Evolutionary conservation across 1,140 invertebrate species (phyloP).

Genomic region (Rhopalosiphum padi): DNA sequence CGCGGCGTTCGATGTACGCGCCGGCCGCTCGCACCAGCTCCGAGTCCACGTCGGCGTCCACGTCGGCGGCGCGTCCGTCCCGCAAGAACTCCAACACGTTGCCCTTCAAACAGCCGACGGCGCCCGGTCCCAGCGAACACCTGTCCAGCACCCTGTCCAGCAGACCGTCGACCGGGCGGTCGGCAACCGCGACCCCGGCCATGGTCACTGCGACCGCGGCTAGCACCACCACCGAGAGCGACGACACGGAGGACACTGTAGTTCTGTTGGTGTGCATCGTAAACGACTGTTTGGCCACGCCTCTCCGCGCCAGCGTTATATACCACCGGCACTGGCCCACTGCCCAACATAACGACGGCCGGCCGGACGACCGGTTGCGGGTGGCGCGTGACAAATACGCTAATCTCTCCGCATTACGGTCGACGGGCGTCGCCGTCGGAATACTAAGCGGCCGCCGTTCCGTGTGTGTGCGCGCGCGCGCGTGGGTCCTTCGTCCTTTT

Average conservation of each 20-base stretch:
- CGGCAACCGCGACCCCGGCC: background rate
- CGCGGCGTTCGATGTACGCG: background rate
- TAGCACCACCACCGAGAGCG: background rate
- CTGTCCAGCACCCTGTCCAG: slow-evolving; percentile 46
- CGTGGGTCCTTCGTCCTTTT: slow-evolving; percentile 57
- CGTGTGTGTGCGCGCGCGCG: too few species aligned
- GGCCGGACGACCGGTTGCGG: background rate
- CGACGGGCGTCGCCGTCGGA: background rate
- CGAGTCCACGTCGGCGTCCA: background rate
- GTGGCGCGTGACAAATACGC: slow-evolving; percentile 47
- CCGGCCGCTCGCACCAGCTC: background rate
- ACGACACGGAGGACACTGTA: slow-evolving; percentile 13
- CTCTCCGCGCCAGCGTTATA: slow-evolving; percentile 33
- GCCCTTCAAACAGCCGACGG: slow-evolving; percentile 74
- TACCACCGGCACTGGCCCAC: slow-evolving; percentile 45
- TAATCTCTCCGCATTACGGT: slow-evolving; percentile 52
- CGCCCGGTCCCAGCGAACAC: slow-evolving; percentile 62
- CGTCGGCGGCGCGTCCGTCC: slow-evolving; percentile 64
- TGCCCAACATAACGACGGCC: slow-evolving; percentile 39
- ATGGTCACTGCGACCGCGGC: background rate
- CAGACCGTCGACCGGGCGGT: slow-evolving; percentile 15
- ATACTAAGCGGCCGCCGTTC: background rate
- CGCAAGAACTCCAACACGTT: slow-evolving; percentile 74
- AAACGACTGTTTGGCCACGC: slow-evolving; percentile 54
- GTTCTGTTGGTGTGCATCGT: slow-evolving; percentile 35